A percentile compares a stretch with the other conserved stretches of the same genome.
These are phyloP conservation scores for Diarsia brunnea DNA, from an alignment of 2,888 invertebrate species.

Conservation along the genomic window DNA sequence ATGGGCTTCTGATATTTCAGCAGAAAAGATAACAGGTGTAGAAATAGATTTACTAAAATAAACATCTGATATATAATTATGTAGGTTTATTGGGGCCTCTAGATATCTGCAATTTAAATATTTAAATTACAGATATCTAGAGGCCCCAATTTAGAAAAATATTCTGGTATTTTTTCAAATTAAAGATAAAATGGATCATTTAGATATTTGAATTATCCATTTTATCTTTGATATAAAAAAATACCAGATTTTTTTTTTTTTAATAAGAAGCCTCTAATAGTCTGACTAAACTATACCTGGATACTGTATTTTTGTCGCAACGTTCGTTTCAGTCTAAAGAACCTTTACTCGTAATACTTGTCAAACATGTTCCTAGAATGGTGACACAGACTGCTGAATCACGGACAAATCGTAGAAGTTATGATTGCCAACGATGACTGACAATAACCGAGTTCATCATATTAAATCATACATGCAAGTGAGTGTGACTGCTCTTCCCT, in stretches of 20 bases:
- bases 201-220: not conserved
- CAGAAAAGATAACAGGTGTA: constrained; percentile 21
- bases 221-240: not conserved
- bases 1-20: constrained; percentile 50
- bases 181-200: no score
- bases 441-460: constrained; percentile 32
- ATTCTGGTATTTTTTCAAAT: no score
- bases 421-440: constrained; percentile 40
- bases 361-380: constrained; percentile 38
- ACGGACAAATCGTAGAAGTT: constrained; percentile 38
- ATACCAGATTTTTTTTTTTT: no score
- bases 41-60: constrained; percentile 27
- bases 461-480: constrained; percentile 36
- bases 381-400: constrained; percentile 48
- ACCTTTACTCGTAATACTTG: constrained; percentile 10
- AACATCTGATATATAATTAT: not conserved
- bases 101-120: not conserved
- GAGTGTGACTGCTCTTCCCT: constrained; percentile 30
- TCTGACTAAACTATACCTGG: not conserved
- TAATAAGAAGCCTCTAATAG: no score
- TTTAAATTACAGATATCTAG: no score
- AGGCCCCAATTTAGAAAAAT: no score
- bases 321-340: constrained; percentile 16
- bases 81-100: not conserved
- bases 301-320: constrained; percentile 1